Conservation (phyloP, 2,113 vertebrate genomes). For the Chaenogobius annularis region DNA sequence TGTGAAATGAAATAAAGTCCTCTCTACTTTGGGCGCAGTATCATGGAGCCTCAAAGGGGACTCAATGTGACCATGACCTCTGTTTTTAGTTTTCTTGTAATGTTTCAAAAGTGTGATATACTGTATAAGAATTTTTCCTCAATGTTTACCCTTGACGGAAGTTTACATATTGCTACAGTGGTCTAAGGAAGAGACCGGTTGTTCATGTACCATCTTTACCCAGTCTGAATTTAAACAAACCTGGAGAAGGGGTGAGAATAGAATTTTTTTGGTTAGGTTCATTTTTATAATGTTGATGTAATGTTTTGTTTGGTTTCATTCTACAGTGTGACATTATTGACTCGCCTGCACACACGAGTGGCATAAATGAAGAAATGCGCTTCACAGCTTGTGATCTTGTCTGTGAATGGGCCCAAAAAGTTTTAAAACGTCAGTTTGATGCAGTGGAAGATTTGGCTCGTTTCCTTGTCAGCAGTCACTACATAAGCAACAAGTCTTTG, state of each 20-base stretch:
- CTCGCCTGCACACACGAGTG: constrained; percentile 83
- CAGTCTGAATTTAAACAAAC: constrained; percentile 91
- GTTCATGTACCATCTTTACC: constrained; percentile 97
- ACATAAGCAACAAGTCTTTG: constrained; percentile 95
- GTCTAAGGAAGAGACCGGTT: constrained; percentile 95
- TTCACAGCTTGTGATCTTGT: constrained; percentile 94
- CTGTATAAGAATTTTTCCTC: background rate
- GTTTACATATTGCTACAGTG: constrained; percentile 96
- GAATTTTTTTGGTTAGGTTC: background rate
- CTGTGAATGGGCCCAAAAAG: constrained; percentile 98
- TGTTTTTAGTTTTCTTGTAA: constrained; percentile 24
- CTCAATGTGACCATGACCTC: constrained; percentile 63
- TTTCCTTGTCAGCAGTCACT: constrained; percentile 97
- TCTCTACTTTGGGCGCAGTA: constrained; percentile 47
- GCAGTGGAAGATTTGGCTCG: constrained; percentile 92
- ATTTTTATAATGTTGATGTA: background rate
- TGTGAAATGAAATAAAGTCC: constrained; percentile 73
- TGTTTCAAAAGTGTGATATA: constrained; percentile 16
- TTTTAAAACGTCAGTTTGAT: constrained; percentile 95
- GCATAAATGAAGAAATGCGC: constrained; percentile 89
- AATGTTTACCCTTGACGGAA: constrained; percentile 80
- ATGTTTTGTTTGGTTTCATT: constrained; percentile 12
- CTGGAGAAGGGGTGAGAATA: constrained; percentile 87
- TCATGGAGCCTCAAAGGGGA: constrained; percentile 51
- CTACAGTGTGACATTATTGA: constrained; percentile 86